Percentiles rank a stretch among this genome's conserved stretches.
Evolutionary conservation across 2,113 vertebrate genomes (phyloP).

Genomic region (Actenoides hombroni): DNA sequence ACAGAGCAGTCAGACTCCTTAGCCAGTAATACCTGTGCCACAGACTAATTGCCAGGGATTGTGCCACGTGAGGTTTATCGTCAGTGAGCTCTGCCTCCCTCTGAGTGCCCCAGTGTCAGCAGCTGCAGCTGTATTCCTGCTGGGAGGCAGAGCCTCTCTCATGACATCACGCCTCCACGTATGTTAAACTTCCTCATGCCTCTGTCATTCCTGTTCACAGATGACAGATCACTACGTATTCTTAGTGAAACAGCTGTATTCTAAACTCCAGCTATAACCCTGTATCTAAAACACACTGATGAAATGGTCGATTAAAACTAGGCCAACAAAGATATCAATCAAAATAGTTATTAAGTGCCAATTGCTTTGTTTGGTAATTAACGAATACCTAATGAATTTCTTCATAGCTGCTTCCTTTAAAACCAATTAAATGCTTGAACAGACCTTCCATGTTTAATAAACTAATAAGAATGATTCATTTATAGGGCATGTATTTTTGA

Average conservation of each 20-base stretch:
- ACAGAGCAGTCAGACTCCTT: too few relatives aligned
- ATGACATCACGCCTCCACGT: rapidly evolving
- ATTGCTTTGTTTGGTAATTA: slow-evolving; percentile 53
- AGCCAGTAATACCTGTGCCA: background rate
- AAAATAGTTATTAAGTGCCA: slow-evolving; percentile 26
- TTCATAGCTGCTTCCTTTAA: slow-evolving; percentile 30
- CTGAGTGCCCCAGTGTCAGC: rapidly evolving
- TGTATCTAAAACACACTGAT: background rate
- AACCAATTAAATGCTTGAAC: slow-evolving; percentile 54
- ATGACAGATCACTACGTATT: background rate
- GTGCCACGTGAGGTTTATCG: too few relatives aligned
- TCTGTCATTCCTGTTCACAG: background rate
- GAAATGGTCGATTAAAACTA: background rate
- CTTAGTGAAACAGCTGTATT: background rate
- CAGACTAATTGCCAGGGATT: background rate
- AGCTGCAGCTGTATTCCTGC: background rate
- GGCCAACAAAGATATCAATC: background rate
- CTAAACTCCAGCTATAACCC: background rate
- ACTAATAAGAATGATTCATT: slow-evolving; percentile 39
- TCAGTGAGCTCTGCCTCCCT: background rate
- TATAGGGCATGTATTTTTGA: background rate
- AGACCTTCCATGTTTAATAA: slow-evolving; percentile 43
- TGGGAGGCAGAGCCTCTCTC: background rate
- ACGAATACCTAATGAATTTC: slow-evolving; percentile 54
- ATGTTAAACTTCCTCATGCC: background rate